phyloP scores from a whole-genome alignment of 2,797 vertebrate species.

The Graptemys geographica region DNA sequence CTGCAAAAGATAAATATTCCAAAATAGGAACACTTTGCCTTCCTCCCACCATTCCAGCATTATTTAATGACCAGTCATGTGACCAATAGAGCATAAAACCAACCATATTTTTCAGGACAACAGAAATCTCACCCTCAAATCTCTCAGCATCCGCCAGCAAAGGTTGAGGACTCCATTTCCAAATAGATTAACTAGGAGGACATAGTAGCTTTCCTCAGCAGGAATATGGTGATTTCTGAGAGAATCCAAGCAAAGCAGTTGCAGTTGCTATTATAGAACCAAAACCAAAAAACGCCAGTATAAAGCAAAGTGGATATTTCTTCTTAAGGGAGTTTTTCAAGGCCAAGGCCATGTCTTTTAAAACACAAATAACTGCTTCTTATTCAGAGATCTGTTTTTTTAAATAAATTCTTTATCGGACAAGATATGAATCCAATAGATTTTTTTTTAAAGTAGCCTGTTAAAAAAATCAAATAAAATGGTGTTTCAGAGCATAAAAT shows the following conservation, averaged over 20 bases:
- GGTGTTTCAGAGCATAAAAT: background rate
- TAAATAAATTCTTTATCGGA: background rate
- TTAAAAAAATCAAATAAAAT: too few species aligned
- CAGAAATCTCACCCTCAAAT: background rate
- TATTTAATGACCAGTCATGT: background rate
- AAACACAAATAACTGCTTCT: background rate
- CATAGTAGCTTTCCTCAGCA: background rate
- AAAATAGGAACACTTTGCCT: background rate
- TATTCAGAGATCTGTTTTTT: background rate
- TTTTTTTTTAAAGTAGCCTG: too few species aligned
- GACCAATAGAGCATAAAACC: background rate
- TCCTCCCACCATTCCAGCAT: rapidly evolving
- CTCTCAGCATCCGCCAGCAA: rapidly evolving
- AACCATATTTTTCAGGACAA: background rate
- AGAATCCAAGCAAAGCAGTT: background rate
- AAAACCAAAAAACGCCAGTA: background rate
- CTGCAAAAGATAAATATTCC: background rate
- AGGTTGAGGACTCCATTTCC: background rate
- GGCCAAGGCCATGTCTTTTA: background rate
- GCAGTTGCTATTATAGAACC: background rate
- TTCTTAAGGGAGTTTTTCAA: background rate
- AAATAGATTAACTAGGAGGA: background rate
- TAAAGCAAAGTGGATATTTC: background rate
- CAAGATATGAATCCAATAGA: background rate
- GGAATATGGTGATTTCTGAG: background rate